Conservation (phyloP, 2,113 vertebrate genomes). For the Diadophis punctatus region DNA sequence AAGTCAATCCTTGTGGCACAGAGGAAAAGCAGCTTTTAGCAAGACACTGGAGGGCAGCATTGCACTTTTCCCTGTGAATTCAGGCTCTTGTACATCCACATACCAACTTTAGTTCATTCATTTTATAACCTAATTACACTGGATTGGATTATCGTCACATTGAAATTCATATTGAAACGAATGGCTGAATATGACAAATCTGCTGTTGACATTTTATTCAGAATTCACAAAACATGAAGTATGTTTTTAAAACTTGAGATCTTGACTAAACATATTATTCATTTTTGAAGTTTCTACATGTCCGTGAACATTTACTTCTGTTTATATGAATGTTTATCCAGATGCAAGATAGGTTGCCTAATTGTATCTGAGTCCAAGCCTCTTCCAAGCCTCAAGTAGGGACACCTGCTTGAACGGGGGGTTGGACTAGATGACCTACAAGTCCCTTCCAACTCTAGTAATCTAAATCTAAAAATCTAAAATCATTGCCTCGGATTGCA, state of each 20-base stretch:
- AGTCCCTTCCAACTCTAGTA: too few species aligned
- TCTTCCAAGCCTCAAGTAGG: too few species aligned
- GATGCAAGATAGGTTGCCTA: neutral
- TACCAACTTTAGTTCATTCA: neutral
- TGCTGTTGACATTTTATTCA: neutral
- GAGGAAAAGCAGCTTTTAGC: neutral
- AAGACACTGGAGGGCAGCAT: slow-evolving; percentile 20
- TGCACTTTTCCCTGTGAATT: neutral
- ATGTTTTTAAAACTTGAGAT: neutral
- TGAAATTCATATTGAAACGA: neutral
- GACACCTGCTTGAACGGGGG: too few species aligned
- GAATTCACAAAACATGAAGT: neutral
- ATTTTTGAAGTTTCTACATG: neutral
- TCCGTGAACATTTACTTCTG: neutral
- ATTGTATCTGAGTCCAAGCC: neutral
- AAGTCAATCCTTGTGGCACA: neutral
- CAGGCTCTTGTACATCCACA: neutral
- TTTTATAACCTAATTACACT: neutral
- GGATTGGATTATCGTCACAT: neutral
- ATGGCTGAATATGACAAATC: neutral
- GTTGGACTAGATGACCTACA: too few species aligned
- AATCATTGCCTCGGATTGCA: neutral
- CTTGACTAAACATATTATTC: neutral
- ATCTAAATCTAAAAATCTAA: too few species aligned
- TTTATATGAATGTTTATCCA: neutral